Evolutionary conservation across 2,888 invertebrate species (phyloP), one percentile per base, ranked within the genome.

Genomic region (Philereme vetulata): DNA sequence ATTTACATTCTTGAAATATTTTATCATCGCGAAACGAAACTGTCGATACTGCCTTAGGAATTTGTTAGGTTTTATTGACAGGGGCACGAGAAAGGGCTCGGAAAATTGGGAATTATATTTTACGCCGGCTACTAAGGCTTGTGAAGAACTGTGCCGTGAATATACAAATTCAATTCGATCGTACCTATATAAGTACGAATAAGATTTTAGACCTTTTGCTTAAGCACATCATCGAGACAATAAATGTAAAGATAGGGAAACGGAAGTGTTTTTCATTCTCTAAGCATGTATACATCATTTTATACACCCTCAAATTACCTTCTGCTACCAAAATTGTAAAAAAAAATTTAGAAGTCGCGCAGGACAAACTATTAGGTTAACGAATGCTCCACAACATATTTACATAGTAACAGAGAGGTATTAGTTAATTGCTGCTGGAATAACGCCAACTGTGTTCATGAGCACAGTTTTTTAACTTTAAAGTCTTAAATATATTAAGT

Each of bases 1-100:
- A 74, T 72, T 67, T 68, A 71, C 68, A 60, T 67, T 64, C 62
- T 69, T 66, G 60, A 67, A 71, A 66, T 57, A 67, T 65, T 65
- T 60, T 66, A 54, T 72, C 65, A 66, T 68, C 66, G 68, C 56
- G 54, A 56, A 69, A 67, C 62, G 61, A 60, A 66, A 65, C 61
- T 62, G 64, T 61, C 63, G 59, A 65, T 62, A 65, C 60, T 53
- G 62, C 65, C 60, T 60, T 21, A 56, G 58, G 58, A 66, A 66
- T 67, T 64, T 65, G 65, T 70, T 62, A 63, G 67, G 64, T 64
- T 67, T 65, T 69, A 69, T 67, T 65, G 65, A 69, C 65, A 67
- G 58, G 65, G 67, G 62, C 65, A 56, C 52, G 65, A 58, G 53
- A 64, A 67, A 67, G 61, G 65, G 61, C 62, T 59, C 59, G 32